Percentiles rank a stretch among this genome's conserved stretches.
These are phyloP conservation scores for Tetragnatha versicolor DNA, from an alignment of 1,140 invertebrate species.

Conservation along the genomic window DNA sequence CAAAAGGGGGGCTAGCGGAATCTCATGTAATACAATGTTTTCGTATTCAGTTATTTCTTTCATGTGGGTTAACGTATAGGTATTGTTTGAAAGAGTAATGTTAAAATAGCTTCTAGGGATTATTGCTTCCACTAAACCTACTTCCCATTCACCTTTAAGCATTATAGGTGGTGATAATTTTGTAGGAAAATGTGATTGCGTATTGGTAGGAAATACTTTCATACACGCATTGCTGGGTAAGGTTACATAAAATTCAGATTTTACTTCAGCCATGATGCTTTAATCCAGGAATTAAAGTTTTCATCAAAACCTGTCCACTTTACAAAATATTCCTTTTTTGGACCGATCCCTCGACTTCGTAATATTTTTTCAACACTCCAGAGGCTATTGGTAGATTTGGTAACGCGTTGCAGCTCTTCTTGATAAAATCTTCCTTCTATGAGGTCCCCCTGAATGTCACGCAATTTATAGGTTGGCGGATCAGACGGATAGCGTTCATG, in stretches of 20 bases:
- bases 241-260: conserved; percentile 10
- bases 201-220: not conserved
- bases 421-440: conserved; percentile 39
- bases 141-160: not conserved
- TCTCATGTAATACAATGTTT: too few relatives aligned
- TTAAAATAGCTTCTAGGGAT: not conserved
- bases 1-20: too few relatives aligned
- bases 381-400: not conserved
- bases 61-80: too few relatives aligned
- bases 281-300: conserved; percentile 1
- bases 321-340: not conserved
- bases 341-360: not conserved
- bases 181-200: not conserved
- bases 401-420: not conserved
- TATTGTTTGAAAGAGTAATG: too few relatives aligned
- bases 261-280: conserved; percentile 11
- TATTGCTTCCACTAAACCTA: not conserved
- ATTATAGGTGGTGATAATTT: not conserved
- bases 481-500: not conserved
- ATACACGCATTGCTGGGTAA: conserved; percentile 2
- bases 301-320: conserved; percentile 14
- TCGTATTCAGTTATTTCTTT: too few relatives aligned
- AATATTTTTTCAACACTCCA: not conserved
- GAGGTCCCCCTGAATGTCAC: not conserved
- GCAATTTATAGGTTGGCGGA: conserved; percentile 37